phyloP scores from a whole-genome alignment of 2,888 invertebrate genomes.

The Andrena chrysosceles region DNA sequence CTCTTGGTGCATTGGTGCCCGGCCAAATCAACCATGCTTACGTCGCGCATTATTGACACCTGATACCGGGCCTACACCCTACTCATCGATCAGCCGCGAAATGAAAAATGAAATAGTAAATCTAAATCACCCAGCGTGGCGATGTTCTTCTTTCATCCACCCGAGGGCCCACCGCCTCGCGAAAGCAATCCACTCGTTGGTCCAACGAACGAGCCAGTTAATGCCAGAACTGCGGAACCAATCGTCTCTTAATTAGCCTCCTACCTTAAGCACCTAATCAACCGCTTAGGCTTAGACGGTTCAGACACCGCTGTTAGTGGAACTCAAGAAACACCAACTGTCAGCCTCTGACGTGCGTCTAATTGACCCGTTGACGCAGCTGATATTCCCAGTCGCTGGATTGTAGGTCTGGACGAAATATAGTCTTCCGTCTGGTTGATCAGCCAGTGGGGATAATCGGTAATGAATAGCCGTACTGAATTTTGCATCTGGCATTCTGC shows the following conservation, averaged over 20 bases:
- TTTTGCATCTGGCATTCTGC: slow-evolving; percentile 43
- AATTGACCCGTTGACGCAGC: slow-evolving; percentile 27
- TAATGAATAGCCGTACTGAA: slow-evolving; percentile 53
- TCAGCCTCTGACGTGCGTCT: background rate
- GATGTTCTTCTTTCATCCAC: background rate
- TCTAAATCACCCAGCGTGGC: no score
- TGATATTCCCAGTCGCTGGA: background rate
- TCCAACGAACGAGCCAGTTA: slow-evolving; percentile 2
- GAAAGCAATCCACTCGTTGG: background rate
- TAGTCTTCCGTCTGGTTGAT: slow-evolving; percentile 34
- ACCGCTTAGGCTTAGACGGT: background rate
- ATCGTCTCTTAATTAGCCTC: slow-evolving; percentile 8
- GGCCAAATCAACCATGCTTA: no score
- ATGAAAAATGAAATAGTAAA: no score
- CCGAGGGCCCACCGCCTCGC: background rate
- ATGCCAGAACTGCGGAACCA: background rate
- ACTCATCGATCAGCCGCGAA: no score
- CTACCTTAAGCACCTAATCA: background rate
- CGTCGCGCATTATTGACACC: no score
- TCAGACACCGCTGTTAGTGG: background rate
- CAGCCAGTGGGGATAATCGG: slow-evolving; percentile 46
- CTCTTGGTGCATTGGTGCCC: no score
- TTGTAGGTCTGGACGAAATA: background rate
- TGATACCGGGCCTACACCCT: no score
- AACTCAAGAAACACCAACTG: slow-evolving; percentile 1